phyloP scores from a whole-genome alignment of 2,797 vertebrate species.

The Propithecus deckenii region DNA sequence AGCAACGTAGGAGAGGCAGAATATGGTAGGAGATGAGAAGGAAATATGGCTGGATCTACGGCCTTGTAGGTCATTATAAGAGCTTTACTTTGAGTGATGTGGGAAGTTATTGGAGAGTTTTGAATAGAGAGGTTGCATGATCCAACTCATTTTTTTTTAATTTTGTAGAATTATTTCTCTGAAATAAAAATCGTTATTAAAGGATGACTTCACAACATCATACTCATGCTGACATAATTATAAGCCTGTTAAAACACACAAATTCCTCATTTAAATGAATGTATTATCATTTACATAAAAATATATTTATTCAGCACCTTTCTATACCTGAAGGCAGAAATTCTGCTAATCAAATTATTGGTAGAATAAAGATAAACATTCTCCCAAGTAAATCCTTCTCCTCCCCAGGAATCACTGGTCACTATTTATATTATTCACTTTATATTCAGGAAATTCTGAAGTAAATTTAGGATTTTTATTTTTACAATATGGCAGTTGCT shows the following conservation, averaged over 20 bases:
- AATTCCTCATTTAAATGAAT: background rate
- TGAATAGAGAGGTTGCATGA: background rate
- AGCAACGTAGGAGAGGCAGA: background rate
- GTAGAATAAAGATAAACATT: background rate
- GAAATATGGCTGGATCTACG: background rate
- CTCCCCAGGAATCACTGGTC: background rate
- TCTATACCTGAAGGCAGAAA: background rate
- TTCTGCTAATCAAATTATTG: background rate
- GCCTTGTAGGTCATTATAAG: background rate
- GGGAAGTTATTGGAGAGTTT: background rate
- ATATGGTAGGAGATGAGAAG: background rate
- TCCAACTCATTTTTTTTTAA: background rate
- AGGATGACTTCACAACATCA: background rate
- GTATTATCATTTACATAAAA: background rate
- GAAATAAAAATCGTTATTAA: conserved; percentile 19
- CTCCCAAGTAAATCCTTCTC: background rate
- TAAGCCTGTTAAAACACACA: background rate
- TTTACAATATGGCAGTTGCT: background rate
- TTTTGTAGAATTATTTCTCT: background rate
- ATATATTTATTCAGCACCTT: background rate
- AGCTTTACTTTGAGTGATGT: background rate
- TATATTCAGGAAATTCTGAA: background rate
- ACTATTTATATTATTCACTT: background rate
- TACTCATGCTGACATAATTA: background rate
- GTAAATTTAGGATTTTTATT: background rate